Base-by-base conservation (phyloP, 1,140 invertebrate genomes). In the Gyrodactylus bullatarudis region DNA sequence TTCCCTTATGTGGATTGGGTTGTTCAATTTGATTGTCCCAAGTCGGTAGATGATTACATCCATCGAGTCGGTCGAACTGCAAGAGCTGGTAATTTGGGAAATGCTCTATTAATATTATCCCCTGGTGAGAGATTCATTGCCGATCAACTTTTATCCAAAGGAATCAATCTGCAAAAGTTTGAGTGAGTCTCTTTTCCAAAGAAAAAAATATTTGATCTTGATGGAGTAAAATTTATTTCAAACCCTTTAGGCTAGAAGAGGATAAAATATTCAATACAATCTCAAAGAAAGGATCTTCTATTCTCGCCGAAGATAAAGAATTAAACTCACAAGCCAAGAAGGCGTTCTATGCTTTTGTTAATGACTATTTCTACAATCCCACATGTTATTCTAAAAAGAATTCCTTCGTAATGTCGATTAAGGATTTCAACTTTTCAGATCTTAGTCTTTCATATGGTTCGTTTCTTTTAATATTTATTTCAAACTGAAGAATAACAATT, bases 1-100 rank as follows among this genome's bases (percentile, higher is more conserved):
- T 96, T 99, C 81, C 90, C 91, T n/a, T 83, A 84, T 74, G 88
- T 99, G 0, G 87, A 97, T 82, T 99, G 93, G 93, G 93, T 98
- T 19, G 83, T 98, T 68, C 94, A 99, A 79, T 83, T 91, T 78
- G 94, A 98, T 80, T 97, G 92, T 82, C 93, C 94, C 1, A 90
- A 95, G 83, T 88, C 93, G 84, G 86, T 87, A 0, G 88, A 88
- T 74, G 89, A 90, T 0, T 99, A 99, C 77, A 92, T 99, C 77
- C 95, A 99, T 80, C 84, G 94, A 77, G 92, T 87, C 20, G 94
- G 94, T 23, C 83, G 93, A 75, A 97, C 92, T 16, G 94, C 93
- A 0, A 76, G 79, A 78, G 93, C 93, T 34, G 93, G 91, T 0
- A 83, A 88, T 76, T 84, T 83, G 71, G 93, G 92, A 2, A 83